Evolutionary conservation across 2,888 invertebrate species (phyloP).

Genomic region (Rotaria socialis): DNA sequence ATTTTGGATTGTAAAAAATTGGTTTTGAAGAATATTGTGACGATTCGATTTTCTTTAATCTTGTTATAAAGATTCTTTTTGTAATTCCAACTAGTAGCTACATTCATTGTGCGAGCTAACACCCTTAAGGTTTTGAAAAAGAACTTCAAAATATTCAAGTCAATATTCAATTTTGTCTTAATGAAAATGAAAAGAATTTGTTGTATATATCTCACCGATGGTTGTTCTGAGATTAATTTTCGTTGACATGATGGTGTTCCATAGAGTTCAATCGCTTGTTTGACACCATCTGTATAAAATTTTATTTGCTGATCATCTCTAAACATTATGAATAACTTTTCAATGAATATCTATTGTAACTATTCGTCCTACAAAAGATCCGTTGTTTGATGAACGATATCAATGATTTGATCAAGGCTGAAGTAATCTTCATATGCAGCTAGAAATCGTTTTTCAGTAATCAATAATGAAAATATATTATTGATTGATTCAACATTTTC

Average conservation of each 20-base stretch:
- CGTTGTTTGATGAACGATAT: conserved; percentile 31
- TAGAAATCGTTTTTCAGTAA: neutral
- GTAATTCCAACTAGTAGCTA: no score
- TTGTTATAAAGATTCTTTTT: no score
- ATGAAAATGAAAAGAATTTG: no score
- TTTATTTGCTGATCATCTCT: conserved; percentile 21
- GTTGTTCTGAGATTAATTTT: neutral
- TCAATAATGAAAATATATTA: neutral
- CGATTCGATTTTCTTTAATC: no score
- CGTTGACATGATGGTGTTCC: conserved; percentile 52
- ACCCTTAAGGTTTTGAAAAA: no score
- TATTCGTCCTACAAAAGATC: neutral
- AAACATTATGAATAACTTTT: neutral
- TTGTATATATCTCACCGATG: no score
- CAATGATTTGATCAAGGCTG: neutral
- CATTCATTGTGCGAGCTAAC: no score
- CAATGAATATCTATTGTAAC: neutral
- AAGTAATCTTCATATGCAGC: conserved; percentile 26
- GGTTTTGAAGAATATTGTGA: no score
- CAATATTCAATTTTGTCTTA: no score
- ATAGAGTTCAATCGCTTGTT: conserved; percentile 47
- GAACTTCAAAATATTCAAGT: no score
- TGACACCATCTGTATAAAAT: conserved; percentile 14
- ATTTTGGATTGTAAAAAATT: no score
- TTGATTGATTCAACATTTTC: neutral